Base-by-base conservation (phyloP, 2,113 vertebrate genomes). In the Labeo rohita region DNA sequence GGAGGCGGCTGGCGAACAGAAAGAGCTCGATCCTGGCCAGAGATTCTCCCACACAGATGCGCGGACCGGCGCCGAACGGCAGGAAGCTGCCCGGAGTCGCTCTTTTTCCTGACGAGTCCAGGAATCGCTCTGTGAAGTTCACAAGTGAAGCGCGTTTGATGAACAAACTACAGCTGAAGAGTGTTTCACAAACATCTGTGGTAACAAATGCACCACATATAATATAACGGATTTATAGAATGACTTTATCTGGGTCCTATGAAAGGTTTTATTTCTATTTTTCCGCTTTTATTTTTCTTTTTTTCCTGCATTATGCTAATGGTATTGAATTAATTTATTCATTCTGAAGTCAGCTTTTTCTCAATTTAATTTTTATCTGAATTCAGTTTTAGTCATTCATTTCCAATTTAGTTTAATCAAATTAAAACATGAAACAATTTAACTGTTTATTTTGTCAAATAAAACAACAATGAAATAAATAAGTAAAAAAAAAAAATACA, bases 11-110 rank as follows among this genome's bases (percentile, higher is more conserved):
- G 92, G 94, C 3, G 78, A 96, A 93, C 49, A 96, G 94, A 68
- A 96, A 96, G 45, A 96, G 93, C 90, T 96, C 95, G 85, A 92
- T 78, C 23, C 93, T 89, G 85, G 95, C 95, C 89, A 96, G 61
- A 0, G 94, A 94, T 86, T 96, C 95, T 1, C 95, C 95, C 0
- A 96, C 92, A 10, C 95, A 96, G 13, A 95, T 93, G 0, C 95
- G 94, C 87, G 95, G 94, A 36, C 95, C 95, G 3, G 95, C 95
- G 81, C 95, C 95, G 4, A 96, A 96, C 0, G 95, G 95, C 80
- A 96, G 88, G 89, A 95, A 96, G 68, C 83, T 92, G 50, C 91
- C 16, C 0, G 93, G 94, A 0, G 81, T 90, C 50, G 86, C 39
- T 3, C 92, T 91, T 21, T 86, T 92, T 8, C 94, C 94, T 4